Base-by-base conservation (phyloP, 1,140 invertebrate species). In the Acromyrmex heyeri region DNA sequence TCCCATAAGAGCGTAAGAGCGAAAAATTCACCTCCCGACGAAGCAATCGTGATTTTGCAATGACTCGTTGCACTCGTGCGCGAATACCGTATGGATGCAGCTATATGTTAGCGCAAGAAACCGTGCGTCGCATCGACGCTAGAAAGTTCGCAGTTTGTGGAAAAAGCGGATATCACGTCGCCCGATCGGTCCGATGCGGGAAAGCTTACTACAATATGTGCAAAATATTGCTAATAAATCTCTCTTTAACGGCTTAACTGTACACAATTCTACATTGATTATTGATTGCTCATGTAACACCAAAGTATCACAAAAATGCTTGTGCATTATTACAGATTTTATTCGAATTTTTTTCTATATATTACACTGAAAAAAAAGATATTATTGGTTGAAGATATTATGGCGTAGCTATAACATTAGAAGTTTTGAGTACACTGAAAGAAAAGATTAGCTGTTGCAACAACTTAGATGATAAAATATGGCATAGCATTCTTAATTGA, bases 1-100 rank as follows among this genome's bases (percentile, higher is more conserved):
- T 12, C 30, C 30, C 30, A 21, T 76, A 62, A 61, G 38, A 44
- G 38, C 78, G 53, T 24, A 82, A 61, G 24, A 73, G 27, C 61
- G 44, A 67, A 50, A 82, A 82, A 82, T 61, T 73, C 67, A 59
- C 38, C 67, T 59, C 30, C 67, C 53, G 67, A 72, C 78, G 34
- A 72, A 72, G 67, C 67, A 59, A 61, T 73, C 79, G 24, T 24
- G 67, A 72, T 82, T 72, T 82, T 73, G 79, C 67, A 82, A 82
- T 4, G n/a, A 18, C 70, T 75, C 38, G 24, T 34, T 44, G 10
- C 50, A 18, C 59, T 44, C 59, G 38, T 44, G 8, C 8, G 1
- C 48, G 30, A 50, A 21, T 16, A 44, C 59, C 8, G 75, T 50
- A 27, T 21, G 44, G 18, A 65, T 50, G 62, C 61, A 50, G 44